Evolutionary conservation across 2,888 invertebrate genomes (phyloP).

Genomic region (Drosophila anceps): DNA sequence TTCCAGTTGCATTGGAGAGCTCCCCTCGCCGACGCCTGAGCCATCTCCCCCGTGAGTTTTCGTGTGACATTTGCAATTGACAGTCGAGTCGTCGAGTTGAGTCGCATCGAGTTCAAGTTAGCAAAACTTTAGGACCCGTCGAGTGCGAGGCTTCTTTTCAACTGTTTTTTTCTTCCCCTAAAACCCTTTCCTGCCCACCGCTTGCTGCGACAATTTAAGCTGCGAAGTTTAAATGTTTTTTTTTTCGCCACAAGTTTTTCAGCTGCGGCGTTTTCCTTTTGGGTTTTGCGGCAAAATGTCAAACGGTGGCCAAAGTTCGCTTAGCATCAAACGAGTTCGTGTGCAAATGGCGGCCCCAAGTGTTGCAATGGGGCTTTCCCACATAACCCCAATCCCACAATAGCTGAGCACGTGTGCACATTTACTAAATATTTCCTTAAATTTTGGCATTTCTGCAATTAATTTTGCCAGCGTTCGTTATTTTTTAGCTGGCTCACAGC

Average conservation of each 20-base stretch:
- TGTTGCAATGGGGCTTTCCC: slow-evolving; percentile 31
- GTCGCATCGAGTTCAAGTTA: slow-evolving; percentile 57
- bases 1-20: slow-evolving; percentile 17
- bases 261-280: slow-evolving; percentile 54
- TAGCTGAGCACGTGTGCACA: slow-evolving; percentile 58
- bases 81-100: slow-evolving; percentile 67
- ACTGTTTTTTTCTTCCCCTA: slow-evolving; percentile 9
- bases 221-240: slow-evolving; percentile 73
- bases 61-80: slow-evolving; percentile 79
- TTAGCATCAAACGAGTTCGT: slow-evolving; percentile 63
- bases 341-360: slow-evolving; percentile 70
- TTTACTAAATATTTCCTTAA: slow-evolving; percentile 53
- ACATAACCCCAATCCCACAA: neutral
- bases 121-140: slow-evolving; percentile 42
- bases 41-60: slow-evolving; percentile 39
- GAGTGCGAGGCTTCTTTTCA: slow-evolving; percentile 55
- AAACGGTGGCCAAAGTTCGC: slow-evolving; percentile 77
- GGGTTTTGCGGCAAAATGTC: slow-evolving; percentile 77
- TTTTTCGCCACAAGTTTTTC: slow-evolving; percentile 52
- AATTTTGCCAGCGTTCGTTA: slow-evolving; percentile 42
- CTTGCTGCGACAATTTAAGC: slow-evolving; percentile 75
- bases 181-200: neutral
- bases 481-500: slow-evolving; percentile 32
- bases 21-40: neutral
- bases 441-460: slow-evolving; percentile 53